phyloP scores from a whole-genome alignment of 2,797 vertebrate species.

The Betta splendens region DNA sequence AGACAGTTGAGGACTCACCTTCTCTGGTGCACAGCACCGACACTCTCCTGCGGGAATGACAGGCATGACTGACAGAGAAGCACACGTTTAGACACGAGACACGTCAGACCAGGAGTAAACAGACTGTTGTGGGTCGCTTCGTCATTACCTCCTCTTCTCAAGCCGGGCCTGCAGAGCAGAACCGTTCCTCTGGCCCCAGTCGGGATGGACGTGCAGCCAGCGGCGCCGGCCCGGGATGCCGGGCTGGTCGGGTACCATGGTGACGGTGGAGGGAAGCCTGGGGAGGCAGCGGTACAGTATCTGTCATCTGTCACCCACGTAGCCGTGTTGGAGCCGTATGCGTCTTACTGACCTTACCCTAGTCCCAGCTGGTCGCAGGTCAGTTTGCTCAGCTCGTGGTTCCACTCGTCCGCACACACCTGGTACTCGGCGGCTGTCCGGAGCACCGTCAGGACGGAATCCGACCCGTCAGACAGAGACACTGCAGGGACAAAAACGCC shows the following conservation, averaged over 20 bases:
- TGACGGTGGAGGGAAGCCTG: conserved; percentile 77
- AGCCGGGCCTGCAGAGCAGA: conserved; percentile 87
- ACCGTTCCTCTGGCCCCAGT: conserved; percentile 82
- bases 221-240: conserved; percentile 74
- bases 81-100: fast-evolving
- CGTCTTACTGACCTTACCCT: conserved; percentile 95
- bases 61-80: conserved; percentile 78
- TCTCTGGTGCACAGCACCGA: conserved; percentile 86
- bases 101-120: too few species aligned
- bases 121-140: too few species aligned
- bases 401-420: conserved; percentile 93
- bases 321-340: conserved; percentile 30
- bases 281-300: conserved; percentile 1
- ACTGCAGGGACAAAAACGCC: conserved; percentile 81
- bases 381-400: conserved; percentile 84
- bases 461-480: conserved; percentile 79
- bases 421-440: conserved; percentile 85
- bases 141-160: conserved; percentile 83
- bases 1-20: conserved; percentile 81
- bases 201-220: conserved; percentile 87
- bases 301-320: neutral
- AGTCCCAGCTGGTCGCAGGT: conserved; percentile 94
- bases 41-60: conserved; percentile 86
- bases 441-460: conserved; percentile 82
- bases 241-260: conserved; percentile 69